Percentiles rank a stretch among this genome's conserved stretches.
Evolutionary conservation across 2,113 vertebrate species (phyloP).

Genomic region (Oxygymnocypris stewartii): DNA sequence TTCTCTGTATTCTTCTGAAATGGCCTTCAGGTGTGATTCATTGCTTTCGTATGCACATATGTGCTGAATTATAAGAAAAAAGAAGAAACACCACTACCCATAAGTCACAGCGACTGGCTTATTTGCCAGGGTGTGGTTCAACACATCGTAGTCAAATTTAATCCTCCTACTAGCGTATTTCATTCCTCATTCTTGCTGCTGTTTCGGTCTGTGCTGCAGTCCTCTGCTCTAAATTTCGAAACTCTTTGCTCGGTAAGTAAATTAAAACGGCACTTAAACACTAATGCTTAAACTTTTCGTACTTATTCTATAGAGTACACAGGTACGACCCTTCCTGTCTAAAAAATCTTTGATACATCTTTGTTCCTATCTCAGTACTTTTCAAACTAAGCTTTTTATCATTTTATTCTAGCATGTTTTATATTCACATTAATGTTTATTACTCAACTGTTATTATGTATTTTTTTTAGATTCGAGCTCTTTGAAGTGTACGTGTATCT

Average conservation of each 20-base stretch:
- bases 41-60: neutral
- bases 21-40: neutral
- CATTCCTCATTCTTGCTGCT: neutral
- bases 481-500: neutral
- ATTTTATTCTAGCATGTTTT: neutral
- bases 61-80: neutral
- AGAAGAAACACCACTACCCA: slow-evolving; percentile 44
- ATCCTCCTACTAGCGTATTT: neutral
- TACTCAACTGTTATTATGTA: neutral
- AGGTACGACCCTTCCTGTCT: neutral
- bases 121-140: slow-evolving; percentile 36
- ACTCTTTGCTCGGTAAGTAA: slow-evolving; percentile 34
- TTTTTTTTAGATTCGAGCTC: neutral
- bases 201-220: neutral
- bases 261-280: neutral
- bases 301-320: neutral
- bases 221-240: neutral
- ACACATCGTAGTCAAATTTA: neutral
- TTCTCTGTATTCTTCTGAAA: neutral
- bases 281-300: neutral
- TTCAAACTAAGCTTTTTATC: neutral
- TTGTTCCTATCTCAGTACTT: neutral
- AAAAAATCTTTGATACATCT: neutral
- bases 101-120: neutral
- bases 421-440: neutral